Percentiles rank a stretch among this genome's conserved stretches.
Evolutionary conservation across 2,113 vertebrate species (phyloP).

Genomic region (Lamprotornis superbus): DNA sequence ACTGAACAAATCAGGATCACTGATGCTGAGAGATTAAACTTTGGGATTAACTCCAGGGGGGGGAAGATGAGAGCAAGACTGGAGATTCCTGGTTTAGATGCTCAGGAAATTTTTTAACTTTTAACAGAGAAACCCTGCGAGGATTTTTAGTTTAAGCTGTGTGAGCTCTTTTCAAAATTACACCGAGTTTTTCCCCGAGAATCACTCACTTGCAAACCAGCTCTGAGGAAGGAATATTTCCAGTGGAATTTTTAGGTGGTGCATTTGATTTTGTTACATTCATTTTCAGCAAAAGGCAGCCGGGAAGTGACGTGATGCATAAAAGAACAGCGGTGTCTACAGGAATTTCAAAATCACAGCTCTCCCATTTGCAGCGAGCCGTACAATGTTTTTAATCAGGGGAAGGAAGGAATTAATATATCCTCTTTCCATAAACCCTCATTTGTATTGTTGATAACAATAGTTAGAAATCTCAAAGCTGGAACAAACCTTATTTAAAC

Average conservation of each 20-base stretch:
- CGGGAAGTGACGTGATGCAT: background rate
- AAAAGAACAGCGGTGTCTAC: conserved; percentile 18
- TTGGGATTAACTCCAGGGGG: background rate
- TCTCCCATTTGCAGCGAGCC: background rate
- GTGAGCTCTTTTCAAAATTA: background rate
- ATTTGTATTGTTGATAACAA: background rate
- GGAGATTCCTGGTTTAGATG: background rate
- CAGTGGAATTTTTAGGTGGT: background rate
- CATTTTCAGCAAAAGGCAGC: background rate
- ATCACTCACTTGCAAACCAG: background rate
- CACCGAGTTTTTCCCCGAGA: background rate
- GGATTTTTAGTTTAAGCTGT: background rate
- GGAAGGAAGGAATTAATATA: background rate
- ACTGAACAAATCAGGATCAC: background rate
- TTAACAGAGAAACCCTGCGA: background rate
- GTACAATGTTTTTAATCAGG: background rate
- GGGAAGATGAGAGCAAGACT: background rate
- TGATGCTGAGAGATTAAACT: fast-evolving
- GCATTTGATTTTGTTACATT: background rate
- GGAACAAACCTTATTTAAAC: background rate
- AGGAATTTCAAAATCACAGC: background rate
- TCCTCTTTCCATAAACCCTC: background rate
- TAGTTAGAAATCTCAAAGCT: background rate
- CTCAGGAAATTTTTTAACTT: background rate
- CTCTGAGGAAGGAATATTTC: background rate